Conservation (phyloP, 2,113 vertebrate species). For the Helogale parvula region DNA sequence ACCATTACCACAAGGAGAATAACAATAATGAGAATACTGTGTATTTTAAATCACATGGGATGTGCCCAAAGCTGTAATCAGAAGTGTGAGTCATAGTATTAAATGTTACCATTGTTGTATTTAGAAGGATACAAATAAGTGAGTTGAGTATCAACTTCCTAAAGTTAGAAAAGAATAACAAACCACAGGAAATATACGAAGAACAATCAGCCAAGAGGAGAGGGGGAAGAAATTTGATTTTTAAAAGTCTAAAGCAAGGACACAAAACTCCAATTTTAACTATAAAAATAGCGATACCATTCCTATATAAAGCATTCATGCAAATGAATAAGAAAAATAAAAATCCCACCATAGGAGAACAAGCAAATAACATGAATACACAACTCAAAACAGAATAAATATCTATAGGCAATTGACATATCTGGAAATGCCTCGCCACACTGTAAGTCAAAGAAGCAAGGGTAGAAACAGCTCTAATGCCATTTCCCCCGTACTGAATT, state of each 20-base stretch:
- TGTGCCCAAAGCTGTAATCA: slow-evolving; percentile 65
- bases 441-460: neutral
- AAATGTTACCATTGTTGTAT: slow-evolving; percentile 7
- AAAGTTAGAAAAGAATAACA: neutral
- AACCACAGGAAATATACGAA: neutral
- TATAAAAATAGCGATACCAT: neutral
- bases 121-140: slow-evolving; percentile 17
- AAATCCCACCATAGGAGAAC: neutral
- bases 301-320: neutral
- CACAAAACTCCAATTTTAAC: neutral
- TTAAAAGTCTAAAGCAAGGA: slow-evolving; percentile 35
- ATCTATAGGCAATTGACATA: neutral
- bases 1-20: slow-evolving; percentile 32
- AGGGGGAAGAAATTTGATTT: neutral
- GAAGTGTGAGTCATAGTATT: slow-evolving; percentile 53
- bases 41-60: neutral
- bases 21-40: neutral
- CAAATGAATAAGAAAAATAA: neutral
- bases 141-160: neutral
- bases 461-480: neutral
- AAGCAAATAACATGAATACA: neutral
- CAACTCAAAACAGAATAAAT: neutral
- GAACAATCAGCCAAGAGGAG: neutral
- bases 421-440: neutral
- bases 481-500: neutral